Evolutionary conservation across 2,113 vertebrate genomes (phyloP), one percentile per base, ranked within the genome.

Genomic region (Serilophus lunatus): DNA sequence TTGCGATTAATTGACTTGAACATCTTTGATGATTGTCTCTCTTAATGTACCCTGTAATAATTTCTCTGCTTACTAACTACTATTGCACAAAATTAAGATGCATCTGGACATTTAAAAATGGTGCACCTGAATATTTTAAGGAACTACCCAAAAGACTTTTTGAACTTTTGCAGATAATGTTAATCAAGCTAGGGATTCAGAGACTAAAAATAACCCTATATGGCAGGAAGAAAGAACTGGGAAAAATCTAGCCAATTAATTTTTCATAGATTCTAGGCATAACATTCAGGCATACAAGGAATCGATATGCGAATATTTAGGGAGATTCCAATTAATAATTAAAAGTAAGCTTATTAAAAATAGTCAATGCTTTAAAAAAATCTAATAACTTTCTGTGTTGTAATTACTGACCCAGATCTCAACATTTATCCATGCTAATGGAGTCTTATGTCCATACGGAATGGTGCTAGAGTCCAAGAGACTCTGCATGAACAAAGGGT

Each of bases 261-360:
- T 96, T 95, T 91, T 65, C 40, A 57, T 82, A 45, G 54, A 77
- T 92, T 82, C 86, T 76, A 79, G 86, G 69, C 77, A 92, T 89
- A 94, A 93, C 84, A 84, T 82, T 94, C 75, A 91, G 66, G n/a
- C 82, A 78, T 94, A 83, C 53, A 88, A 88, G 54, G 87, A 93
- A 95, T 88, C 75, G 66, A 91, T 92, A 95, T 68, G 42, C 0
- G 9, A 96, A 93, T 95, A 95, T 95, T 95, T 94, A 86, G 90
- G 78, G 60, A 17, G 16, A 81, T 69, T 90, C 33, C 68, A 95
- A 92, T 94, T 75, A 90, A 90, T 91, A 95, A 95, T 93, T 94
- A 94, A 95, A 91, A 86, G 51, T 60, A 77, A 93, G 50, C 45
- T 88, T 92, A 92, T 80, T 95, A 91, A 95, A 95, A 90, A 82